A percentile compares a stretch with the other conserved stretches of the same genome.
Conservation (phyloP, 2,888 invertebrate species). For the Nezara viridula region DNA sequence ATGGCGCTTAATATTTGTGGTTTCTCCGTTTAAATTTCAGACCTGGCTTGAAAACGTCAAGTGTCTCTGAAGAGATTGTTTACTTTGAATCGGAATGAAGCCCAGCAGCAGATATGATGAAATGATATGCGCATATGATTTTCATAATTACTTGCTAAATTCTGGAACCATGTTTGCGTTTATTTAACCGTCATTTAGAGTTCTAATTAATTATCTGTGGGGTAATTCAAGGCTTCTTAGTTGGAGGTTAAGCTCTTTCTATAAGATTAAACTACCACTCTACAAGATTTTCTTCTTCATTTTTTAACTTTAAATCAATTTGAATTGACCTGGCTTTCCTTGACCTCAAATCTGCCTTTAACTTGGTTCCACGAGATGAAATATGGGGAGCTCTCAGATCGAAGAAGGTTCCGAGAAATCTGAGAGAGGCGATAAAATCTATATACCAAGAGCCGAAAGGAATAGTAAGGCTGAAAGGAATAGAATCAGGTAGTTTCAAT, state of each 20-base stretch:
- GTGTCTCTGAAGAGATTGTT: slow-evolving; percentile 40
- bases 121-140: slow-evolving; percentile 56
- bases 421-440: too few species aligned
- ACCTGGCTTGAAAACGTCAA: slow-evolving; percentile 14
- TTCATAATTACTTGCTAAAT: slow-evolving; percentile 50
- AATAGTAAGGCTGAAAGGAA: too few species aligned
- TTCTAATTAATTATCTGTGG: not conserved
- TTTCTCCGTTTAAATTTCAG: slow-evolving; percentile 10
- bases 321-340: too few species aligned
- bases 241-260: not conserved
- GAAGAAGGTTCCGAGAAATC: too few species aligned
- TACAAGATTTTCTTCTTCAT: too few species aligned
- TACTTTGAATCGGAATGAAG: slow-evolving; percentile 41
- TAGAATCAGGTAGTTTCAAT: too few species aligned
- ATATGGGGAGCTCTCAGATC: too few species aligned
- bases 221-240: not conserved
- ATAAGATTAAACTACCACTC: too few species aligned
- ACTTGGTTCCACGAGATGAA: too few species aligned
- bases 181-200: slow-evolving; percentile 15
- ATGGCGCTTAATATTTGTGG: not conserved
- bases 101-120: not conserved
- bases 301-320: too few species aligned
- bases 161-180: not conserved
- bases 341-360: too few species aligned
- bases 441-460: too few species aligned